These are phyloP conservation scores for Celastrina argiolus DNA, from an alignment of 2,888 invertebrate species.

Conservation along the genomic window DNA sequence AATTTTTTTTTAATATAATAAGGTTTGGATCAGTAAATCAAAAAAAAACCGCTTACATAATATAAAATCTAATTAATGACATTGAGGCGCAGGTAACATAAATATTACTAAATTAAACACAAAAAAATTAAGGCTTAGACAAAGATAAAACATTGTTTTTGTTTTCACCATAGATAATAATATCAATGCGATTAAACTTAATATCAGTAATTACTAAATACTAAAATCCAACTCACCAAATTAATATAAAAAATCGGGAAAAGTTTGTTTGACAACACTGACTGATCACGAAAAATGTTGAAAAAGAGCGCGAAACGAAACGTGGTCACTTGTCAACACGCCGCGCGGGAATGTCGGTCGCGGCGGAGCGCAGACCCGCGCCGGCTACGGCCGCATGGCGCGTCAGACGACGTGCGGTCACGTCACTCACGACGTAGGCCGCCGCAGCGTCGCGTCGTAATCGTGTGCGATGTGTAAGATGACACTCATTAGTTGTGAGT, in stretches of 20 bases:
- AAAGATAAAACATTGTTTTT: too few species aligned
- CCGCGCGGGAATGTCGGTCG: slow-evolving; percentile 42
- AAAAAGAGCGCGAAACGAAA: slow-evolving; percentile 44
- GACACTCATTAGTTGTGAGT: too few species aligned
- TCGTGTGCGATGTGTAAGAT: too few species aligned
- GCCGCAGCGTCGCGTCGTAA: too few species aligned
- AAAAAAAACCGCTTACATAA: too few species aligned
- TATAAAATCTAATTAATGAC: too few species aligned
- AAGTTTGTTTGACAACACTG: slow-evolving; percentile 41
- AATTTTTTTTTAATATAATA: too few species aligned
- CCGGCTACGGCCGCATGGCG: background rate
- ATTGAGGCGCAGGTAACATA: too few species aligned
- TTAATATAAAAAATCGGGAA: slow-evolving; percentile 23
- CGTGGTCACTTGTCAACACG: slow-evolving; percentile 42
- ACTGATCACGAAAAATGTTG: slow-evolving; percentile 42
- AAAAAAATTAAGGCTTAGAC: too few species aligned
- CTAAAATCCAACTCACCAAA: slow-evolving; percentile 27
- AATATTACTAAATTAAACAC: too few species aligned
- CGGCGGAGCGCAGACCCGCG: background rate
- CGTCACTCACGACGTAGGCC: too few species aligned
- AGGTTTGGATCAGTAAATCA: too few species aligned
- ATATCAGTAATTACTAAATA: background rate
- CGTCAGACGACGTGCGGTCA: background rate
- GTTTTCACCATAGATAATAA: background rate
- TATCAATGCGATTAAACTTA: background rate